Evolutionary conservation across 2,797 vertebrate genomes (phyloP).

Genomic region (Melopsittacus undulatus): DNA sequence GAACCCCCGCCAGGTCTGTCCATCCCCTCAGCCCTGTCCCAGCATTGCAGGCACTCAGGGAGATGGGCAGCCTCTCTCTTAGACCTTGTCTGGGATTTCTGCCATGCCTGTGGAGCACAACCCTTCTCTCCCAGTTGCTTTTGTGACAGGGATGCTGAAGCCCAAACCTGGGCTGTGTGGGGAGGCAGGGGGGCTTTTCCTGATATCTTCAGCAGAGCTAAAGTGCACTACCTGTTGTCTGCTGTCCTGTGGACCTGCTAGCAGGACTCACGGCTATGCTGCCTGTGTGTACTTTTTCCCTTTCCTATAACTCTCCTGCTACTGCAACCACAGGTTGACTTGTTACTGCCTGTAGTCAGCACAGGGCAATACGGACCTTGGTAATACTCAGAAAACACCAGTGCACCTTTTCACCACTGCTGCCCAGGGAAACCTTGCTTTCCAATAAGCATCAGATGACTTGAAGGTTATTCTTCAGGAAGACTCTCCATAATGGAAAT

Average conservation of each 20-base stretch:
- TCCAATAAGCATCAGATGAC: neutral
- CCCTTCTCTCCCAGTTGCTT: neutral
- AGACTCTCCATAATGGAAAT: neutral
- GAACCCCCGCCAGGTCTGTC: neutral
- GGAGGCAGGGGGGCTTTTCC: neutral
- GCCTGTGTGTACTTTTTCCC: neutral
- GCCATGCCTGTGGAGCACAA: neutral
- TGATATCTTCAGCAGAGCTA: neutral
- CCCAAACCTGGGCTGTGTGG: neutral
- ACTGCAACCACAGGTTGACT: neutral
- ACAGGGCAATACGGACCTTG: neutral
- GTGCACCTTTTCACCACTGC: neutral
- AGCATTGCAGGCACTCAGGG: neutral
- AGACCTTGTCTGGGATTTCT: conserved; percentile 1
- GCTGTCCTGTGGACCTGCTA: neutral
- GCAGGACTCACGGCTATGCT: neutral
- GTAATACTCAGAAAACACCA: neutral
- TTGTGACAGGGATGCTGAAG: neutral
- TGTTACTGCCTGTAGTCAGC: neutral
- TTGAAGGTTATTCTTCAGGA: neutral
- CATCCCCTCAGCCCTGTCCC: neutral
- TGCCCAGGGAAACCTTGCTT: neutral
- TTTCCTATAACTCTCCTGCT: neutral
- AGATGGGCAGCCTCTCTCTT: neutral
- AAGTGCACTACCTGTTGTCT: neutral